Conservation (phyloP, 1,140 invertebrate species). For the Drosophila micromelanica region DNA sequence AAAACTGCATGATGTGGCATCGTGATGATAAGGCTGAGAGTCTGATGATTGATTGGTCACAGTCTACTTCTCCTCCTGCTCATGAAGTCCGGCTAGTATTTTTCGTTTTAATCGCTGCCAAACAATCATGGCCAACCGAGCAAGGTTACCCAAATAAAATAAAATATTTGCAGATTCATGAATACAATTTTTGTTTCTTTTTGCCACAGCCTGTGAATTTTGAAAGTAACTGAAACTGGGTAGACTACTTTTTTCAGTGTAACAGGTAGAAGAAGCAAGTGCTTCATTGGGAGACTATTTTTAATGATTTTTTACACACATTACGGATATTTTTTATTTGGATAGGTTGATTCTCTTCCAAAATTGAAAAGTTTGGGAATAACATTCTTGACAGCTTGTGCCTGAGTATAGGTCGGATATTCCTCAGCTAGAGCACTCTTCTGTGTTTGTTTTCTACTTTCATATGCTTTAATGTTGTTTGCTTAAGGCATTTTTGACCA, state of each 20-base stretch:
- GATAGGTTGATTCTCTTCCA: no score
- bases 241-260: not conserved
- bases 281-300: no score
- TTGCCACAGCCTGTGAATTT: not conserved
- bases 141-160: not conserved
- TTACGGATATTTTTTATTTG: no score
- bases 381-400: no score
- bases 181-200: not conserved
- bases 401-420: no score
- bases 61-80: no score
- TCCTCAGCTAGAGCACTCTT: no score
- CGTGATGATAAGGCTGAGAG: not conserved
- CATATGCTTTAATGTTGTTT: slow-evolving; percentile 59
- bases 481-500: slow-evolving; percentile 61
- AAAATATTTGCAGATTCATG: not conserved
- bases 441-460: not conserved
- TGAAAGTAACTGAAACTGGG: not conserved
- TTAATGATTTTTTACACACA: no score
- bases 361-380: no score
- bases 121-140: no score
- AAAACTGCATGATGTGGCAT: slow-evolving; percentile 8
- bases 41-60: slow-evolving; percentile 12
- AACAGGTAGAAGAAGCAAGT: no score
- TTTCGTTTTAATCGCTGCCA: not conserved
- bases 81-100: not conserved